phyloP scores from a whole-genome alignment of 2,797 vertebrate species.

The Odontamblyopus rebecca region DNA sequence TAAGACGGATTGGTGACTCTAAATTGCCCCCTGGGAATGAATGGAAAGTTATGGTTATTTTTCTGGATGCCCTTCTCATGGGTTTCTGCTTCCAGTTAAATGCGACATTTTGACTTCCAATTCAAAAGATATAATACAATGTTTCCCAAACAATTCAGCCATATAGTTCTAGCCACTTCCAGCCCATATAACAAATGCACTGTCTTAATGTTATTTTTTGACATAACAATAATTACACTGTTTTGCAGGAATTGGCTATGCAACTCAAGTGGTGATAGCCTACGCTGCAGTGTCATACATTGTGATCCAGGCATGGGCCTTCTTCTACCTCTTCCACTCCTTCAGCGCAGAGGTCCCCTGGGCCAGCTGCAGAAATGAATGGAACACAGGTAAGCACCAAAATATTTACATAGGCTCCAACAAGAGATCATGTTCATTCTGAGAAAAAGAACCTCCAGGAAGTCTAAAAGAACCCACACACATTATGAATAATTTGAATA shows the following conservation, averaged over 20 bases:
- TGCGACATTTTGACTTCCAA: too few species aligned
- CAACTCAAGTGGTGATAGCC: conserved; percentile 68
- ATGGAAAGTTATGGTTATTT: neutral
- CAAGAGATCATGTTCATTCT: neutral
- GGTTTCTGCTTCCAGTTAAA: too few species aligned
- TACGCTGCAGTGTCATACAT: conserved; percentile 71
- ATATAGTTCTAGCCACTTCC: neutral
- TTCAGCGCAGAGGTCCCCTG: conserved; percentile 68
- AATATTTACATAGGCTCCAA: neutral
- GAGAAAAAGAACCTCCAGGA: neutral
- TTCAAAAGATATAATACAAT: too few species aligned
- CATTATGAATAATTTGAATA: neutral
- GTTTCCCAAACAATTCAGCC: too few species aligned
- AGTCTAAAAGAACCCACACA: neutral
- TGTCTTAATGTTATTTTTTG: neutral
- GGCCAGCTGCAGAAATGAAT: conserved; percentile 70
- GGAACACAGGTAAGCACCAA: conserved; percentile 69
- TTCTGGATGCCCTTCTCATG: too few species aligned
- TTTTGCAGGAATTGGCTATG: conserved; percentile 67
- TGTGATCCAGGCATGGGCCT: conserved; percentile 74
- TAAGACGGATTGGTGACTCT: neutral
- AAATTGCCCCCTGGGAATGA: neutral
- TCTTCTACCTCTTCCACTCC: conserved; percentile 74
- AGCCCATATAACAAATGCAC: too few species aligned
- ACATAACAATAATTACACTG: neutral